These are phyloP conservation scores for Spisula solida DNA, from an alignment of 2,888 invertebrate species.

Conservation along the genomic window DNA sequence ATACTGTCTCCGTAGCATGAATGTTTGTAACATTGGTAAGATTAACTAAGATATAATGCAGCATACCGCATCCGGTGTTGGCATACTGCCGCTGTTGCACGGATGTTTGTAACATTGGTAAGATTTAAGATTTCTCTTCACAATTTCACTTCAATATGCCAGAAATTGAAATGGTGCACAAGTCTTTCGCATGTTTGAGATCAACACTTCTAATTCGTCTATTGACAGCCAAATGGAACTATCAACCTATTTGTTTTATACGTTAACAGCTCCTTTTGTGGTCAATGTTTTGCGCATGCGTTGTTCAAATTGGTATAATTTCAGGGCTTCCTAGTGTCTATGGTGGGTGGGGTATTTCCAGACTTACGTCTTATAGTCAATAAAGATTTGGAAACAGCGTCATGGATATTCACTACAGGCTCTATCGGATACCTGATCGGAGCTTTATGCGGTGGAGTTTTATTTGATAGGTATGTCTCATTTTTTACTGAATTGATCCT, in stretches of 20 bases:
- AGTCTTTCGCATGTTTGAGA: too few relatives aligned
- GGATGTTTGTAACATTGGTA: constrained; percentile 62
- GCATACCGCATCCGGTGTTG: constrained; percentile 50
- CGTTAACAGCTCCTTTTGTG: too few relatives aligned
- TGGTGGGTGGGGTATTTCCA: constrained; percentile 62
- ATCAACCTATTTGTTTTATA: too few relatives aligned
- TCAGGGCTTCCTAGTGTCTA: constrained; percentile 55
- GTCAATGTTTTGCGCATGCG: neutral
- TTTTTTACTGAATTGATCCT: neutral
- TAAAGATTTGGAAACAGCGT: constrained; percentile 27
- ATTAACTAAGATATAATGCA: neutral
- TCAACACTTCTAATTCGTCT: too few relatives aligned
- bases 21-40: constrained; percentile 64
- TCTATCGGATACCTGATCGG: constrained; percentile 11
- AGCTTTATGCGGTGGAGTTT: neutral
- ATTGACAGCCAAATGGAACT: too few relatives aligned
- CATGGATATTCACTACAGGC: constrained; percentile 15
- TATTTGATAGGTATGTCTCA: constrained; percentile 27
- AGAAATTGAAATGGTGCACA: too few relatives aligned
- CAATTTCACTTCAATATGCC: too few relatives aligned
- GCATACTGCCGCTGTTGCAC: constrained; percentile 56
- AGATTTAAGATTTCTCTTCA: too few relatives aligned
- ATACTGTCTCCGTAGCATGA: constrained; percentile 60
- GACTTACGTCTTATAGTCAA: constrained; percentile 23
- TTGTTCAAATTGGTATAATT: neutral